These are phyloP conservation scores for Nebria ingens DNA, from an alignment of 1,140 invertebrate species.

Conservation along the genomic window DNA sequence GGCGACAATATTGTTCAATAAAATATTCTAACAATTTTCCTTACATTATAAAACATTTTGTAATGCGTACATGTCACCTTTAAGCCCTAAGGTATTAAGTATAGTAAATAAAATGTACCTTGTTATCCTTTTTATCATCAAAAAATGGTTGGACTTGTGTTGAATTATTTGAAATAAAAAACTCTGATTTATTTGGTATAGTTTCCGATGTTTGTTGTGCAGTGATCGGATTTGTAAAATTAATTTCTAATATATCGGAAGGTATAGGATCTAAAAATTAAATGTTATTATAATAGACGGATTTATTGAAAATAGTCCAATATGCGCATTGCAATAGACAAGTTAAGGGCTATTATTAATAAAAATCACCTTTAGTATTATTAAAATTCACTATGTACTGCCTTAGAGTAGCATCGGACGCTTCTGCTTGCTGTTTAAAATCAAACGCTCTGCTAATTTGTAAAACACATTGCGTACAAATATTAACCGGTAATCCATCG, in stretches of 20 bases:
- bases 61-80: no score
- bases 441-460: constrained; percentile 15
- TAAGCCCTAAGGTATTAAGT: no score
- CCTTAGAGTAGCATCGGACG: constrained; percentile 19
- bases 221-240: not conserved
- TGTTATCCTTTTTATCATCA: no score
- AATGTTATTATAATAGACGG: not conserved
- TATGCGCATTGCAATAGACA: no score
- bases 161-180: not conserved
- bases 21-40: no score
- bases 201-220: no score
- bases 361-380: not conserved
- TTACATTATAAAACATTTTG: no score
- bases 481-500: constrained; percentile 19
- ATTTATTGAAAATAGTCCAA: not conserved
- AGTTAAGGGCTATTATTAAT: no score
- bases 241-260: not conserved
- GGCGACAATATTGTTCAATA: no score
- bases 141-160: no score
- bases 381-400: constrained; percentile 16
- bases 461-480: constrained; percentile 17
- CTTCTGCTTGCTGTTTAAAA: constrained; percentile 20
- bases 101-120: no score
- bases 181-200: not conserved
- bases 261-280: not conserved